These are phyloP conservation scores for Pipistrellus pipistrellus DNA, from an alignment of 2,797 vertebrate species.

Conservation along the genomic window DNA sequence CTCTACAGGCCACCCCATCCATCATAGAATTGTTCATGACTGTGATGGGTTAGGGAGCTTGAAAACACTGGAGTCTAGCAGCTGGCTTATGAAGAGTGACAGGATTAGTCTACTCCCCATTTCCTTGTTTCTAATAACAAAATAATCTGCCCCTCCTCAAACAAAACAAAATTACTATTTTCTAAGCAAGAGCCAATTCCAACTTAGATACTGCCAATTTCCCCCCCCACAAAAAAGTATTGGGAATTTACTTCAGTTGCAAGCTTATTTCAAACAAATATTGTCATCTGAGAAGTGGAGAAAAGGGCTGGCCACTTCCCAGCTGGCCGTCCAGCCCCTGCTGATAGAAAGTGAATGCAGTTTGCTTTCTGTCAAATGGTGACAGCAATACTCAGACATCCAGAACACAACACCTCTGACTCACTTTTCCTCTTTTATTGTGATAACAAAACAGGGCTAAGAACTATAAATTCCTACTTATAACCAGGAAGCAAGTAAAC, in stretches of 20 bases:
- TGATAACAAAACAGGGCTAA: background rate
- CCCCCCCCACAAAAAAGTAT: background rate
- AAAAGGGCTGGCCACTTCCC: conserved; percentile 38
- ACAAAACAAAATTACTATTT: background rate
- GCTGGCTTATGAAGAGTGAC: background rate
- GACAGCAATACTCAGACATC: background rate
- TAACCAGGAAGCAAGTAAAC: background rate
- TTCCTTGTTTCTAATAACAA: conserved; percentile 18
- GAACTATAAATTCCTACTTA: background rate
- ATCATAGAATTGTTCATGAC: background rate
- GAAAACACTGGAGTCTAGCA: background rate
- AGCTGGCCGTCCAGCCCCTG: background rate
- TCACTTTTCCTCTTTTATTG: background rate
- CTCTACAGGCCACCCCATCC: background rate
- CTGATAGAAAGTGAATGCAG: background rate
- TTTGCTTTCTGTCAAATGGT: background rate
- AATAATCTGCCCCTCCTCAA: background rate
- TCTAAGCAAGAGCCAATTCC: background rate
- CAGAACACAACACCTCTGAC: background rate
- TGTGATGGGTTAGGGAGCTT: background rate
- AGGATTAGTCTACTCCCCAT: background rate
- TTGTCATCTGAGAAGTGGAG: conserved; percentile 13
- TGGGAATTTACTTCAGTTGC: background rate
- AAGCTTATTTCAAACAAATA: conserved; percentile 45
- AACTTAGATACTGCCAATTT: background rate